Evolutionary conservation across 2,113 vertebrate species (phyloP), one percentile per base, ranked within the genome.

Genomic region (Choloepus hoffmanni): DNA sequence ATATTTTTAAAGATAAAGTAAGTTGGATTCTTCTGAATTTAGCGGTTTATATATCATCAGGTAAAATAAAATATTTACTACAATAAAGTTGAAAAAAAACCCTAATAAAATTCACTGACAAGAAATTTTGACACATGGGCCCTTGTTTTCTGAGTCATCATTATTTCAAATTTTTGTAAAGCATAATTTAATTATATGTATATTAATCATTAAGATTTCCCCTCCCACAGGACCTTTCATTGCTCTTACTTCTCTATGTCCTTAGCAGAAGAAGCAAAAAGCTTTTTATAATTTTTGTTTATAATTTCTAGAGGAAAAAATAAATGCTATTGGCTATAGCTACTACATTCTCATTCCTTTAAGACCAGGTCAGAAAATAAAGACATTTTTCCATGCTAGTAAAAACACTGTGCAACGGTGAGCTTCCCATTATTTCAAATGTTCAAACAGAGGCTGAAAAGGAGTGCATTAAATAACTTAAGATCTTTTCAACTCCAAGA

Each of bases 271-370:
- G 15, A 88, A 94, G 58, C 48, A 84, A 67, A 60, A 10, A 78
- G n/a, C 65, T 28, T 9, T 78, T 30, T 62, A 79, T n/a, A 24
- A 65, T 67, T 85, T 92, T 82, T 94, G 24, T 77, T 94, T 87
- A 79, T 90, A 90, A 88, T 90, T 90, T 87, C 70, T 86, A 82
- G 18, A 85, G 48, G 28, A 67, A 92, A 95, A 82, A 78, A n/a
- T 36, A 45, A 68, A 36, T 43, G 50, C 55, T 73, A 19, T 74
- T 76, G 43, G 33, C 43, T 78, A 48, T 58, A 77, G 3, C 23
- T 67, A 73, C 33, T 28, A 83, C 15, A 79, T 21, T 76, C 24
- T 92, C 82, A 53, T 78, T 68, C 9, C 33, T 90, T 86, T 60
- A 95, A 85, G 58, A 15, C 15, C 60, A 91, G 79, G 33, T 73